A percentile compares a stretch with the other conserved stretches of the same genome.
Evolutionary conservation across 2,888 invertebrate species (phyloP).

Genomic region (Ormyrus thymus): DNA sequence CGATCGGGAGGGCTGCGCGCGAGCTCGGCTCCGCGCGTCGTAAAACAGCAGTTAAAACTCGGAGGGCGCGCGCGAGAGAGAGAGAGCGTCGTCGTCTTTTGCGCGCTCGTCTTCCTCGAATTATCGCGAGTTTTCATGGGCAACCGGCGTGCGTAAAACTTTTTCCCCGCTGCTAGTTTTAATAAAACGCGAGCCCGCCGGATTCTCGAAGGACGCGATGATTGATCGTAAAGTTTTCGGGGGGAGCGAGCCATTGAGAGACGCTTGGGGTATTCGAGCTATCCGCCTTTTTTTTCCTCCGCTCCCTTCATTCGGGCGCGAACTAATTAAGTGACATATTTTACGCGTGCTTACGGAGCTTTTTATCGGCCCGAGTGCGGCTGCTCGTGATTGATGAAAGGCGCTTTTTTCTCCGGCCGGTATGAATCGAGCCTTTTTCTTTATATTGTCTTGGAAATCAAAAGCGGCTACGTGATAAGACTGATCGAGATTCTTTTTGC

Average conservation of each 20-base stretch:
- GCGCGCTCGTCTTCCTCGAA: conserved; percentile 34
- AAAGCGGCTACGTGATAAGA: neutral
- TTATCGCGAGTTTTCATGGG: conserved; percentile 47
- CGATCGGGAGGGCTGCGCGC: conserved; percentile 56
- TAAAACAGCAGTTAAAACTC: conserved; percentile 67
- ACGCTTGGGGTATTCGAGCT: neutral
- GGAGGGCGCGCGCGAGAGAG: conserved; percentile 33
- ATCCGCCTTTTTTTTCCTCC: neutral
- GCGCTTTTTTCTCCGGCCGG: neutral
- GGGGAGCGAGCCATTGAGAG: neutral
- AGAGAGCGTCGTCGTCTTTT: neutral
- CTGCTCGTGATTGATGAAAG: neutral
- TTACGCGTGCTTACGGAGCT: too few relatives aligned
- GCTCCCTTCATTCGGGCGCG: neutral
- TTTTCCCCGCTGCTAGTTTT: neutral
- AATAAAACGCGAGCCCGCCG: neutral
- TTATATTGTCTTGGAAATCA: neutral
- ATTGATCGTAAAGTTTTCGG: conserved; percentile 45
- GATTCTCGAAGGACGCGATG: neutral
- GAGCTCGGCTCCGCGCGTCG: conserved; percentile 37
- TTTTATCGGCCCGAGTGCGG: neutral
- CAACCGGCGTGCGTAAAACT: conserved; percentile 29
- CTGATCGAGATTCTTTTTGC: neutral
- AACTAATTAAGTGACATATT: conserved; percentile 27
- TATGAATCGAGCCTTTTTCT: neutral